phyloP scores from a whole-genome alignment of 2,797 vertebrate genomes.

The Haliaeetus albicilla region DNA sequence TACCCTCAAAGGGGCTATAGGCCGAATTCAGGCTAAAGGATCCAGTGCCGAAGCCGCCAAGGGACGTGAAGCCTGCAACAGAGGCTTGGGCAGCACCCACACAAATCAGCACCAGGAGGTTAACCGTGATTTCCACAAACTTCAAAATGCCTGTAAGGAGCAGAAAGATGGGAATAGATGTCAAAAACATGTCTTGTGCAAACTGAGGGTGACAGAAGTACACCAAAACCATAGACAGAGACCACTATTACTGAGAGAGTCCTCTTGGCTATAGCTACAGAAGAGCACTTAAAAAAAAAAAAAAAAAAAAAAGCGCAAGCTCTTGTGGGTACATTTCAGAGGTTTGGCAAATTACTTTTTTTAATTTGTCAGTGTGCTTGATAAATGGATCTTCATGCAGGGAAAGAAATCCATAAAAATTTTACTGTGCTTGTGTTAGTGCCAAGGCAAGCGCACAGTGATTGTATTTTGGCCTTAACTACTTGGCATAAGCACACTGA shows the following conservation, averaged over 20 bases:
- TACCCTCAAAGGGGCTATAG: constrained; percentile 83
- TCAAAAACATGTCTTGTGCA: neutral
- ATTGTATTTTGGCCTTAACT: constrained; percentile 35
- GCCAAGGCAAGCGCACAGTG: constrained; percentile 7
- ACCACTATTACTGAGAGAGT: neutral
- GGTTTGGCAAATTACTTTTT: neutral
- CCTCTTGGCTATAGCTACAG: neutral
- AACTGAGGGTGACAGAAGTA: neutral
- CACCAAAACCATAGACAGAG: neutral
- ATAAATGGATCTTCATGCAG: constrained; percentile 3
- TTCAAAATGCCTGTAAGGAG: constrained; percentile 80
- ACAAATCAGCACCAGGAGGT: constrained; percentile 85
- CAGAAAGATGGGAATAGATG: neutral
- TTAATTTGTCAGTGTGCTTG: constrained; percentile 34
- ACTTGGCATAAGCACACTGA: constrained; percentile 10
- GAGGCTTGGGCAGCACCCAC: constrained; percentile 81
- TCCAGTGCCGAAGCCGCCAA: constrained; percentile 58
- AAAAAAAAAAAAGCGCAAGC: neutral
- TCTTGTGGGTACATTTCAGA: neutral
- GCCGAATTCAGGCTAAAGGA: constrained; percentile 76
- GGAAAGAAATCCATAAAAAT: constrained; percentile 39
- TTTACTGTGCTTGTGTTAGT: constrained; percentile 16
- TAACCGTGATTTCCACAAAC: constrained; percentile 80
- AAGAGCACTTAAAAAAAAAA: neutral
- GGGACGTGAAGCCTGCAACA: constrained; percentile 76